Conservation (phyloP, 2,888 invertebrate species). For the Erebia palarica region DNA sequence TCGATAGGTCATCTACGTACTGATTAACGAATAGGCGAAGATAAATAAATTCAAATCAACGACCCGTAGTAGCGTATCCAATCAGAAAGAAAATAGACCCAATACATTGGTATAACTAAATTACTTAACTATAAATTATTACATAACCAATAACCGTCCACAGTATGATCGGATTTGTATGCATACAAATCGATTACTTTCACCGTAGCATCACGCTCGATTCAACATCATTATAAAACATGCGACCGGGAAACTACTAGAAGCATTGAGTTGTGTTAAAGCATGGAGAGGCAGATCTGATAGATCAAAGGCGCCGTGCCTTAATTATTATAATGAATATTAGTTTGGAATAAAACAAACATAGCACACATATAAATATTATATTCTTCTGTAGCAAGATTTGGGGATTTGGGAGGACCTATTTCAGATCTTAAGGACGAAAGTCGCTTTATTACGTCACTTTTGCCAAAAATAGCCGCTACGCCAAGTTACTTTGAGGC, state of each 20-base stretch:
- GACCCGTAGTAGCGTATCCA: slow-evolving; percentile 22
- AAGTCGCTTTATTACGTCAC: too few species aligned
- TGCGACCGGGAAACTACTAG: slow-evolving; percentile 22
- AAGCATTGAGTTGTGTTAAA: background rate
- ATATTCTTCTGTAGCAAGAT: too few species aligned
- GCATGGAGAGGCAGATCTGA: background rate
- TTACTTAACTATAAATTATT: slow-evolving; percentile 38
- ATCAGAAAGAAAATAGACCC: slow-evolving; percentile 29
- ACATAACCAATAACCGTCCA: slow-evolving; percentile 60
- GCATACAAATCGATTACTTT: slow-evolving; percentile 68
- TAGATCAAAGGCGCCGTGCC: background rate
- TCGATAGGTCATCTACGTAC: background rate
- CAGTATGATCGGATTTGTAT: slow-evolving; percentile 51
- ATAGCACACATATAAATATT: too few species aligned
- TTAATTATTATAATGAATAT: too few species aligned
- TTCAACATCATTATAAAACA: slow-evolving; percentile 33
- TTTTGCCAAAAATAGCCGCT: too few species aligned
- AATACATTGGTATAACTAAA: slow-evolving; percentile 25
- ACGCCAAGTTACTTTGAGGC: too few species aligned
- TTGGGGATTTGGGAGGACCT: too few species aligned
- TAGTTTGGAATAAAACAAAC: too few species aligned
- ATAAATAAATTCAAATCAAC: slow-evolving; percentile 19
- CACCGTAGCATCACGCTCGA: slow-evolving; percentile 50
- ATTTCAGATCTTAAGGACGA: too few species aligned
- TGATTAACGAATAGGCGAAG: background rate